Conservation (phyloP, 2,888 invertebrate species). For the Aelia acuminata region DNA sequence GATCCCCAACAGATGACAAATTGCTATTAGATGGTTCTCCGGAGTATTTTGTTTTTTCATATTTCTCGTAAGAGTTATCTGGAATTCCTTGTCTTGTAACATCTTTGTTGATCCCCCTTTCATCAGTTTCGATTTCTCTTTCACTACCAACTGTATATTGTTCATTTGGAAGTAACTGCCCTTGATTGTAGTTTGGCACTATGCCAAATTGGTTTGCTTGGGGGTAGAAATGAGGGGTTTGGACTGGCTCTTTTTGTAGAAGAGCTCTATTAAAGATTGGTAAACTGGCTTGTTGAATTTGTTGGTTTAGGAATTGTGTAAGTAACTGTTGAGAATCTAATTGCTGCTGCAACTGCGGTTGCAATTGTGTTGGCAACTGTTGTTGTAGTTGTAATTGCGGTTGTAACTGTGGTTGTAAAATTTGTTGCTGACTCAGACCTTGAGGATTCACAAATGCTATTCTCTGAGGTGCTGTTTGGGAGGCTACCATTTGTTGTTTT, state of each 20-base stretch:
- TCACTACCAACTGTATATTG: constrained; percentile 39
- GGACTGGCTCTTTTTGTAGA: constrained; percentile 30
- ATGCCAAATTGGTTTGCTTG: constrained; percentile 67
- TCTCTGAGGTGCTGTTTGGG: constrained; percentile 42
- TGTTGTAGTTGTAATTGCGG: constrained; percentile 62
- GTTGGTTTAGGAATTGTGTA: constrained; percentile 63
- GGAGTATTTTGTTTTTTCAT: constrained; percentile 63
- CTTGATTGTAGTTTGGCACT: constrained; percentile 67
- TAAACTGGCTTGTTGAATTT: constrained; percentile 63
- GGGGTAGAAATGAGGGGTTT: constrained; percentile 67
- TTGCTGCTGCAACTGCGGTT: constrained; percentile 61
- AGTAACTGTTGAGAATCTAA: constrained; percentile 61
- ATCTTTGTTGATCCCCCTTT: background rate
- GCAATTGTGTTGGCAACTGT: constrained; percentile 66
- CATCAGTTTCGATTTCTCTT: constrained; percentile 21
- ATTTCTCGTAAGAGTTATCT: constrained; percentile 66
- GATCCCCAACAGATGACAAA: constrained; percentile 34
- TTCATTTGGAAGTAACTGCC: constrained; percentile 26
- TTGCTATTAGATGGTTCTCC: constrained; percentile 59
- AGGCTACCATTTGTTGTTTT: constrained; percentile 29
- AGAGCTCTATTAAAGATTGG: constrained; percentile 44
- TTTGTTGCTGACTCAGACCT: constrained; percentile 52
- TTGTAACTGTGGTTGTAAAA: constrained; percentile 60
- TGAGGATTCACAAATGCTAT: constrained; percentile 49
- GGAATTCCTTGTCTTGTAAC: background rate